phyloP scores from a whole-genome alignment of 1,140 invertebrate genomes.

The Drosophila seguyi region DNA sequence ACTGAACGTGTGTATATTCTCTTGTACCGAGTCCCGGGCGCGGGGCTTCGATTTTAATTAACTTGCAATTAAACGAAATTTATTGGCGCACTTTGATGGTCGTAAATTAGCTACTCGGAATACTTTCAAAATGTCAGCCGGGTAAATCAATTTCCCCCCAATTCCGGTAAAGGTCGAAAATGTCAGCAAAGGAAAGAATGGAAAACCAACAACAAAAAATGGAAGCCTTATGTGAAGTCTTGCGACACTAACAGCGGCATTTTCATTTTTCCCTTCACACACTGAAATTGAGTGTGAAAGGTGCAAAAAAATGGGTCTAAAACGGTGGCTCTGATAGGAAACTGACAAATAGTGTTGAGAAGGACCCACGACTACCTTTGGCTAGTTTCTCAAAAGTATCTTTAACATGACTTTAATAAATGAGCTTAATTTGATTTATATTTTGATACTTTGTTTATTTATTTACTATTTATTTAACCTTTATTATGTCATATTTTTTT shows the following conservation, averaged over 20 bases:
- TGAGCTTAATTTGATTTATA: no score
- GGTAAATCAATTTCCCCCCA: constrained; percentile 67
- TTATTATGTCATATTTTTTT: neutral
- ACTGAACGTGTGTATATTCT: constrained; percentile 12
- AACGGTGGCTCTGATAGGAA: constrained; percentile 3
- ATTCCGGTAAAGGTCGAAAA: neutral
- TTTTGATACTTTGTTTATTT: neutral
- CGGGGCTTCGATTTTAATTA: constrained; percentile 71
- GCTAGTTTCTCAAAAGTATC: neutral
- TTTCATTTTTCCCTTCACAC: neutral
- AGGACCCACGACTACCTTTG: neutral
- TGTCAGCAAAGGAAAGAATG: neutral
- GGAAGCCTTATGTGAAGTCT: constrained; percentile 26
- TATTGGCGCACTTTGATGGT: constrained; percentile 78
- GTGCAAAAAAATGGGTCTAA: constrained; percentile 20
- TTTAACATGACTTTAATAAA: no score
- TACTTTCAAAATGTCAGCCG: constrained; percentile 57
- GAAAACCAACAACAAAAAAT: constrained; percentile 11
- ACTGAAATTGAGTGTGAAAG: constrained; percentile 9
- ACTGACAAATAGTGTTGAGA: constrained; percentile 4
- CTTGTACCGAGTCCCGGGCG: constrained; percentile 4
- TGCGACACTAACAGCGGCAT: constrained; percentile 19
- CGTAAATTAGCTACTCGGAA: constrained; percentile 69
- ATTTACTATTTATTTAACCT: neutral
- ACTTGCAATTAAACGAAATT: constrained; percentile 77